Percentiles rank a stretch among this genome's conserved stretches.
Evolutionary conservation across 2,113 vertebrate species (phyloP).

Genomic region (Colinus virginianus): DNA sequence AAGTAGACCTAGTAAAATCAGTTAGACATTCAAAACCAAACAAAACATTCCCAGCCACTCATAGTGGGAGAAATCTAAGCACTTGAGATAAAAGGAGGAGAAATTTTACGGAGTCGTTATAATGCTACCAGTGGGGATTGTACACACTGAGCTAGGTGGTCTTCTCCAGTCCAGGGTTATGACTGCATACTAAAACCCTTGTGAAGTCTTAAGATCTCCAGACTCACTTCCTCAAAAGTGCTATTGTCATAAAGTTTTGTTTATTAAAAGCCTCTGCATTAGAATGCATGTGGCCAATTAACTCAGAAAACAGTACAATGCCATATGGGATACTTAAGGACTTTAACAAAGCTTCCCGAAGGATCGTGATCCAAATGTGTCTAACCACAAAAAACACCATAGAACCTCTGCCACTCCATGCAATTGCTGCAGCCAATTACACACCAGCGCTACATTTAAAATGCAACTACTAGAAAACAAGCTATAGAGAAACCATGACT

Average conservation of each 20-base stretch:
- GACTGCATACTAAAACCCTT: background rate
- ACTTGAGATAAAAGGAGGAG: constrained; percentile 2
- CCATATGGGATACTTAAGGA: constrained; percentile 26
- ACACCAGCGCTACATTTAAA: background rate
- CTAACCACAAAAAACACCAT: constrained; percentile 46
- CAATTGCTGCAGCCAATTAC: background rate
- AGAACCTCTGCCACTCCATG: constrained; percentile 38
- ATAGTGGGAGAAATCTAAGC: background rate
- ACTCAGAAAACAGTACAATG: background rate
- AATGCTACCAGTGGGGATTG: background rate
- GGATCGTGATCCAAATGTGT: constrained; percentile 18
- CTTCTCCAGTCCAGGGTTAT: constrained; percentile 19
- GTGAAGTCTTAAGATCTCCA: constrained; percentile 46
- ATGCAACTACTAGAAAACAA: constrained; percentile 11
- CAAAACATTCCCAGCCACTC: background rate
- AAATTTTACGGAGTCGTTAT: background rate
- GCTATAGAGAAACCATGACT: background rate
- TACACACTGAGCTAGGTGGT: constrained; percentile 56
- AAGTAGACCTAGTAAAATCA: background rate
- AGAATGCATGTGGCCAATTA: background rate
- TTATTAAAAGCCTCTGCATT: constrained; percentile 53
- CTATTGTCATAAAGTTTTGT: constrained; percentile 15
- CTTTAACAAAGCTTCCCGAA: background rate
- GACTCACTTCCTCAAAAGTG: constrained; percentile 62
- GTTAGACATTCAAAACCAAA: background rate